Evolutionary conservation across 2,888 invertebrate species (phyloP).

Genomic region (Apotomis turbidana): DNA sequence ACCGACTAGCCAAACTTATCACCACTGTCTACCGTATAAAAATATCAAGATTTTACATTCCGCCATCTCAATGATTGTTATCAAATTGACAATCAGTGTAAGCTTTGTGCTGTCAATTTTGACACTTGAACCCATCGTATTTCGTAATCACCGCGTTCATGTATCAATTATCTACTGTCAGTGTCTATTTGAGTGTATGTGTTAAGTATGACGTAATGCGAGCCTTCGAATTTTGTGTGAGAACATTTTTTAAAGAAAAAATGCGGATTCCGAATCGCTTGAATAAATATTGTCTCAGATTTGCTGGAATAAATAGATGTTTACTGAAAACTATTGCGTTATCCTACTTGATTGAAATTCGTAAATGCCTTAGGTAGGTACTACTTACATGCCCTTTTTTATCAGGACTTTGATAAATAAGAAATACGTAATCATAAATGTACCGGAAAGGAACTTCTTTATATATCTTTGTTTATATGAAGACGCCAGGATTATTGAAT

Average conservation of each 20-base stretch:
- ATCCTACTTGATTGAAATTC: too few species aligned
- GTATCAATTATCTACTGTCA: conserved; percentile 61
- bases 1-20: neutral
- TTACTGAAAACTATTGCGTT: too few species aligned
- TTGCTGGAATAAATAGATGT: too few species aligned
- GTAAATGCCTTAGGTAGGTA: too few species aligned
- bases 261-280: neutral
- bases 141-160: conserved; percentile 50
- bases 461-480: too few species aligned
- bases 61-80: conserved; percentile 18
- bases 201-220: conserved; percentile 60
- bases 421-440: too few species aligned
- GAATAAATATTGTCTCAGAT: too few species aligned
- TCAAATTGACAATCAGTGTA: conserved; percentile 40
- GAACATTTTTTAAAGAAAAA: conserved; percentile 37
- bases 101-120: conserved; percentile 37
- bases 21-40: conserved; percentile 8
- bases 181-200: conserved; percentile 59
- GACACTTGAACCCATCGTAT: conserved; percentile 50
- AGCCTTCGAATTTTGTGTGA: conserved; percentile 37
- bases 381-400: too few species aligned
- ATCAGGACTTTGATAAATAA: too few species aligned
- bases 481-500: too few species aligned
- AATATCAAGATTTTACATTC: conserved; percentile 24
- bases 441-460: too few species aligned